Base-by-base conservation (phyloP, 2,888 invertebrate species). In the Eupithecia dodoneata region DNA sequence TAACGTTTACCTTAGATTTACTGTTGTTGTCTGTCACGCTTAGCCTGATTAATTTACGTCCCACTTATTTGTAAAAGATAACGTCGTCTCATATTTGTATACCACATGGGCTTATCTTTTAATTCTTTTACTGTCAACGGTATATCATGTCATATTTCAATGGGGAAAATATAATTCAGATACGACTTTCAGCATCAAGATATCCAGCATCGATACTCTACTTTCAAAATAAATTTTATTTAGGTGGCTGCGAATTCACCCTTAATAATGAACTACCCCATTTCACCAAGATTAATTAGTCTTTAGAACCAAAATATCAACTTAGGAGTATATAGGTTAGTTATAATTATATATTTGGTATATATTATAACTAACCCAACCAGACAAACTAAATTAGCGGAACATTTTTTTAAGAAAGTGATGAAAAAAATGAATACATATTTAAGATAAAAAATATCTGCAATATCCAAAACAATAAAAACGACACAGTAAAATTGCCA, bases 101-200 rank as follows among this genome's bases (percentile, higher is more conserved):
- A 92, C 91, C 90, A 92, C 84, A 84, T 79, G 83, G 83, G 94
- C 90, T 95, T 95, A 95, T 95, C 95, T 94, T 92, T 94, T 95
- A 94, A 95, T 94, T 94, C 94, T 93, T 89, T 88, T 90, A 89
- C 91, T 94, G 94, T 94, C 94, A 94, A 85, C 87, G 86, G 77
- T 80, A 83, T 83, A 85, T 83, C 79, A 83, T 79, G 76, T 47
- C 74, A 83, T 87, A 89, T 88, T 92, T 90, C n/a, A 10, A 44
- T n/a, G n/a, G 2, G 42, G 18, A 69, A 66, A 15, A 42, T 63
- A 63, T 12, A 10, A 59, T 9, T 59, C n/a, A 18, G 63, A 63
- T 18, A 18, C 18, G 18, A 9, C 10, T 55, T n/a, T 10, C 59
- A 59, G 59, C 18, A 4, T 18, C 18, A 59, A 59, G 18, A 30